These are phyloP conservation scores for Ibycter americanus DNA, from an alignment of 2,797 vertebrate genomes.

Conservation along the genomic window DNA sequence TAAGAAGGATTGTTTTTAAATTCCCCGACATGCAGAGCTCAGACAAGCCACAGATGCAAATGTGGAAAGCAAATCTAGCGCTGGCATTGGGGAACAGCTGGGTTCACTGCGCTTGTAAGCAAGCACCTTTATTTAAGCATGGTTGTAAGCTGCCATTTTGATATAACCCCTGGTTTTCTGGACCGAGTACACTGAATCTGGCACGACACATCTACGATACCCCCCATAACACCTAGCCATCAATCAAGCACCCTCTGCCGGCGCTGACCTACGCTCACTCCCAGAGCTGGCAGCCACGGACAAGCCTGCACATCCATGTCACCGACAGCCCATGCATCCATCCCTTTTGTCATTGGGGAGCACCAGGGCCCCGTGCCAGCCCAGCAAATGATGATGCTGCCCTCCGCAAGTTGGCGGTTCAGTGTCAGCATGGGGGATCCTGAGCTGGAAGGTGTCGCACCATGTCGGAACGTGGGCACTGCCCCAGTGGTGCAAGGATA, in stretches of 20 bases:
- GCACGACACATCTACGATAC: fast-evolving
- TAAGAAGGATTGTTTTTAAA: slow-evolving; percentile 28
- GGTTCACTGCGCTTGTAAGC: background rate
- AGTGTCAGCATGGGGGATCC: background rate
- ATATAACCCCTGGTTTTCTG: background rate
- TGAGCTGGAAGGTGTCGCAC: background rate
- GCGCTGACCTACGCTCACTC: background rate
- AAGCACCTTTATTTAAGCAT: background rate
- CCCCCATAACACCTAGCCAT: background rate
- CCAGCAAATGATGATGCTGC: background rate
- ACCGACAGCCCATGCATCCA: fast-evolving
- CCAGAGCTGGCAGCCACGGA: background rate
- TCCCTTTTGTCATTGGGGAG: background rate
- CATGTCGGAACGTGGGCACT: fast-evolving
- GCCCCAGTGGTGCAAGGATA: background rate
- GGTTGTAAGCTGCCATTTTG: background rate
- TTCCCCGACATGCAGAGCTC: background rate
- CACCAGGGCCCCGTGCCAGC: background rate
- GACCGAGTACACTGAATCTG: background rate
- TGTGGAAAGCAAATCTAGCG: background rate
- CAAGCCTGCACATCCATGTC: background rate
- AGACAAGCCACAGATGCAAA: slow-evolving; percentile 39
- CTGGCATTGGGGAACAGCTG: background rate
- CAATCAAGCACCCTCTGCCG: background rate
- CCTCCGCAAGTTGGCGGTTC: fast-evolving